Evolutionary conservation across 1,140 invertebrate species (phyloP).

Genomic region (Acromyrmex heyeri): DNA sequence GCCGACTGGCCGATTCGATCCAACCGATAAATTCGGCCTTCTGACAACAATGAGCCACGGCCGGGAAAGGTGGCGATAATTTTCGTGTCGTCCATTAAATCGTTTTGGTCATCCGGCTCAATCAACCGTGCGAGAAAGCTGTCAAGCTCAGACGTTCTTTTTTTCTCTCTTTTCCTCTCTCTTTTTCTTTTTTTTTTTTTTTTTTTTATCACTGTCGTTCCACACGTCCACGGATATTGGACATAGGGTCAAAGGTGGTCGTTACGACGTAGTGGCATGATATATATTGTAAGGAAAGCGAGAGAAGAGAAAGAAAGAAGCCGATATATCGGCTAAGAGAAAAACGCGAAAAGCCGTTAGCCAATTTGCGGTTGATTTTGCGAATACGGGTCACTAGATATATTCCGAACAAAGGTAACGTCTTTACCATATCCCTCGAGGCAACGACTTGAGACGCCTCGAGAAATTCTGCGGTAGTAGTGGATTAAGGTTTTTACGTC

Average conservation of each 20-base stretch:
- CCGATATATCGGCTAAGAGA: constrained; percentile 59
- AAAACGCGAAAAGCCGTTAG: constrained; percentile 39
- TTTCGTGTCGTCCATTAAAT: constrained; percentile 60
- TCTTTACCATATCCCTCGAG: constrained; percentile 33
- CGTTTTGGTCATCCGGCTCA: constrained; percentile 60
- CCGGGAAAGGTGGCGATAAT: constrained; percentile 49
- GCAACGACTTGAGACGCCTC: background rate
- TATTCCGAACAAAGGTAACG: constrained; percentile 66
- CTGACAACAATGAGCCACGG: constrained; percentile 47
- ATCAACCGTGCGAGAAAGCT: constrained; percentile 67
- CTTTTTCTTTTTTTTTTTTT: background rate
- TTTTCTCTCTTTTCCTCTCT: background rate
- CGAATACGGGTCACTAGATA: constrained; percentile 68
- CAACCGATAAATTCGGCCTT: constrained; percentile 53
- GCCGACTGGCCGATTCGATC: constrained; percentile 21
- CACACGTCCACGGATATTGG: constrained; percentile 54
- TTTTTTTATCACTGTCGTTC: constrained; percentile 46
- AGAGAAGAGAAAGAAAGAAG: constrained; percentile 47
- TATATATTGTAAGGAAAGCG: constrained; percentile 46
- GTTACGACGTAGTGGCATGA: constrained; percentile 47
- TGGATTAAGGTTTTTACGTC: background rate
- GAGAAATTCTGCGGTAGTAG: background rate
- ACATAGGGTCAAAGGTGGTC: constrained; percentile 51
- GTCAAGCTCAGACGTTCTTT: constrained; percentile 56
- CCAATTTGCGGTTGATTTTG: constrained; percentile 67